These are phyloP conservation scores for Altica lythri DNA, from an alignment of 2,888 invertebrate genomes.

Conservation along the genomic window DNA sequence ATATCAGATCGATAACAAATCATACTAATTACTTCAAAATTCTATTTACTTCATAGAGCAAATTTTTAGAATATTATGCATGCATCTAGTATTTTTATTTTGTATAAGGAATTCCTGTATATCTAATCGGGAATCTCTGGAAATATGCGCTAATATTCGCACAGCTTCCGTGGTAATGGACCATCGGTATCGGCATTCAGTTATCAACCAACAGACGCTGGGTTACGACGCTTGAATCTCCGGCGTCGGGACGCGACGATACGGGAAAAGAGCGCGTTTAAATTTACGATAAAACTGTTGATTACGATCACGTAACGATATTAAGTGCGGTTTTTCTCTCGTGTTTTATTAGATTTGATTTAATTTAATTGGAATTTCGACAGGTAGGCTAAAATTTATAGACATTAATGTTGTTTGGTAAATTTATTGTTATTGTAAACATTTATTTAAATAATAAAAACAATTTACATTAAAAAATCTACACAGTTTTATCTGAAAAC, in stretches of 20 bases:
- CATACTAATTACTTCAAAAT: no score
- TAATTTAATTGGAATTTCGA: background rate
- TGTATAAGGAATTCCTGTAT: conserved; percentile 13
- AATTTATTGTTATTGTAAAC: no score
- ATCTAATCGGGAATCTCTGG: conserved; percentile 17
- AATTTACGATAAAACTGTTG: background rate
- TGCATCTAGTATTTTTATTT: no score
- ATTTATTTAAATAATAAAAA: no score
- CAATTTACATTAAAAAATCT: no score
- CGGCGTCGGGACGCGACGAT: conserved; percentile 4
- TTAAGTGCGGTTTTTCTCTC: background rate
- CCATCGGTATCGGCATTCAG: conserved; percentile 24
- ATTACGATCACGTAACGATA: background rate
- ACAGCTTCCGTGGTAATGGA: conserved; percentile 31
- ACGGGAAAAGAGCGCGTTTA: background rate
- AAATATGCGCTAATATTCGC: conserved; percentile 31
- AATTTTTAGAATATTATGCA: no score
- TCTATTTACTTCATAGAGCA: no score
- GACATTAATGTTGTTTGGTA: no score
- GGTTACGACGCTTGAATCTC: conserved; percentile 18
- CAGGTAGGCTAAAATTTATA: no score
- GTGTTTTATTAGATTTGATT: background rate
- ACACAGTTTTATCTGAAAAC: no score
- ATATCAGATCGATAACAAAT: no score
- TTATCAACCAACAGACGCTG: conserved; percentile 21